Evolutionary conservation across 1,140 invertebrate species (phyloP).

Genomic region (Pemphigus obesinymphae): DNA sequence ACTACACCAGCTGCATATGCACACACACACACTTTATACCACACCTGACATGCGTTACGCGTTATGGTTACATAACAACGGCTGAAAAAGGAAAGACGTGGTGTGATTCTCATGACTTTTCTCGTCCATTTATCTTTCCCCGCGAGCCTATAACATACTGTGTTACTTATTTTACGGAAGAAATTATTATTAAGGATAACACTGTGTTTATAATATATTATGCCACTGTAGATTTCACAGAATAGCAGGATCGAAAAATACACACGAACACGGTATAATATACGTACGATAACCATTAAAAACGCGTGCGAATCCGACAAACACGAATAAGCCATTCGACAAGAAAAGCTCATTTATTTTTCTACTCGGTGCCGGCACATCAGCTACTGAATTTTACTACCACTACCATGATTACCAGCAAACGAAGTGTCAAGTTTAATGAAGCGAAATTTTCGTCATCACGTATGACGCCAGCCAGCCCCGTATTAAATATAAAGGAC

Average conservation of each 20-base stretch:
- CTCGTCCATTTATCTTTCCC: not conserved
- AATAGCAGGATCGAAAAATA: too few relatives aligned
- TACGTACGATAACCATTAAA: not conserved
- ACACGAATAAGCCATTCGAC: not conserved
- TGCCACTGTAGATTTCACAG: too few relatives aligned
- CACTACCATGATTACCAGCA: too few relatives aligned
- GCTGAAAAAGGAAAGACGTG: not conserved
- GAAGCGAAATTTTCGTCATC: conserved; percentile 10
- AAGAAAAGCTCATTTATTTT: not conserved
- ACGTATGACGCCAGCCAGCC: not conserved
- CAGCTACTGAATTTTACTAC: not conserved
- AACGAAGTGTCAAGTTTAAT: conserved; percentile 24
- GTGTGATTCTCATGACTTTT: not conserved
- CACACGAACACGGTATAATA: not conserved
- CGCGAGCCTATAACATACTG: too few relatives aligned
- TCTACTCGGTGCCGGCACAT: not conserved
- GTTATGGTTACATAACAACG: not conserved
- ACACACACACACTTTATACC: not conserved
- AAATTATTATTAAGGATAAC: not conserved
- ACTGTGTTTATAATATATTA: too few relatives aligned
- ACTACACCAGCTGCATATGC: not conserved
- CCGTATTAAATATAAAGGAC: not conserved
- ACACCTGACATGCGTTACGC: not conserved
- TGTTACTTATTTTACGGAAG: not conserved
- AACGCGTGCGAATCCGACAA: not conserved